These are phyloP conservation scores for Xylocopa sonorina DNA, from an alignment of 1,140 invertebrate species.

Conservation along the genomic window DNA sequence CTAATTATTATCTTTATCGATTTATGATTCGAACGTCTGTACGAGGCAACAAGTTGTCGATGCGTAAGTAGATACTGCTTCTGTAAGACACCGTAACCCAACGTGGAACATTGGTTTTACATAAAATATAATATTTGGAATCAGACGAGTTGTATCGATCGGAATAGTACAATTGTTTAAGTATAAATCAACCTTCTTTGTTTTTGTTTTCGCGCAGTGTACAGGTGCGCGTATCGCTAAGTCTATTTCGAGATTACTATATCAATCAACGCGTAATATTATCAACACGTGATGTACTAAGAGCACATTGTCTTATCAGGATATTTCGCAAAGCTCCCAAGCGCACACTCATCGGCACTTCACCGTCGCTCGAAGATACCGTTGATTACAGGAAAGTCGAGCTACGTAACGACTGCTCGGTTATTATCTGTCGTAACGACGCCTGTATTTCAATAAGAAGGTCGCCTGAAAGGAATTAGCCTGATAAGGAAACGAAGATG, in stretches of 20 bases:
- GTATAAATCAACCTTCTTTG: conserved; percentile 17
- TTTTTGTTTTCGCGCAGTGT: conserved; percentile 48
- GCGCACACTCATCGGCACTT: not conserved
- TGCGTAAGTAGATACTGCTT: not conserved
- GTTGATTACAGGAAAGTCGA: conserved; percentile 1
- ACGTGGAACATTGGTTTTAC: not conserved
- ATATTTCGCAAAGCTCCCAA: not conserved
- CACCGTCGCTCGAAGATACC: conserved; percentile 14
- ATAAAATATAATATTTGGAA: too few species aligned
- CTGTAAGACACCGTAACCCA: not conserved
- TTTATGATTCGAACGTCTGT: not conserved
- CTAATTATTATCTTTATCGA: not conserved
- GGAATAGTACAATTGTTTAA: not conserved
- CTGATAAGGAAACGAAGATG: not conserved
- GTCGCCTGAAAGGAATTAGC: too few species aligned
- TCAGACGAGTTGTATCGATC: not conserved
- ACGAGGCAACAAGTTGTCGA: not conserved
- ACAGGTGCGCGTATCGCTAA: not conserved
- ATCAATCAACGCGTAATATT: conserved; percentile 46
- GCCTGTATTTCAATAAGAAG: not conserved
- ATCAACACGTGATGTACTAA: conserved; percentile 51
- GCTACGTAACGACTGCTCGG: not conserved
- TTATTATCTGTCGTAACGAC: not conserved
- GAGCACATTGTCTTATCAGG: conserved; percentile 49
- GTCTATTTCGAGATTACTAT: conserved; percentile 51